These are phyloP conservation scores for Sinocyclocheilus anophthalmus DNA, from an alignment of 2,113 vertebrate species.

Conservation along the genomic window DNA sequence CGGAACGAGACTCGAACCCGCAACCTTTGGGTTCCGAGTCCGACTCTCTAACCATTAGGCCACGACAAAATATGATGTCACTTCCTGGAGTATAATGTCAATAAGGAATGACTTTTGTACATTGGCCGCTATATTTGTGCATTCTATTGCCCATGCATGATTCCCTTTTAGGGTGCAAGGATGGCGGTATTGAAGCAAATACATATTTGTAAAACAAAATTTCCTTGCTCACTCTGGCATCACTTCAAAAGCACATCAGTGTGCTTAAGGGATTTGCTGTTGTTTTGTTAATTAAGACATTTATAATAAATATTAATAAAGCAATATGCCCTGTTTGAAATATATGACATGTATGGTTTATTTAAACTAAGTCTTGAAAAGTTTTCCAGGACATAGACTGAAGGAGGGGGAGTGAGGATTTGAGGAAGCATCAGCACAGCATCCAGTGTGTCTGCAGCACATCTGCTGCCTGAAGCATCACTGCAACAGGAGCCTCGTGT, in stretches of 20 bases:
- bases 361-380: neutral
- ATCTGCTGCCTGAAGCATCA: neutral
- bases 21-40: too few relatives aligned
- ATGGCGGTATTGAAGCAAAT: neutral
- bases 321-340: neutral
- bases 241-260: neutral
- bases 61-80: neutral
- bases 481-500: neutral
- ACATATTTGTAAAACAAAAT: neutral
- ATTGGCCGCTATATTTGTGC: neutral
- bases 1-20: too few relatives aligned
- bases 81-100: neutral
- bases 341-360: neutral
- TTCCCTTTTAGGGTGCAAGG: neutral
- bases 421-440: neutral
- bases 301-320: constrained; percentile 1
- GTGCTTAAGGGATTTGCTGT: neutral
- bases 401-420: neutral
- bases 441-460: neutral
- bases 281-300: constrained; percentile 14
- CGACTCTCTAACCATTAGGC: too few relatives aligned
- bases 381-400: neutral
- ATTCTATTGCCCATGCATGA: neutral
- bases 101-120: neutral
- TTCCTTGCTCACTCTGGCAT: neutral